Evolutionary conservation across 2,888 invertebrate species (phyloP).

Genomic region (Lepidonotus clava): DNA sequence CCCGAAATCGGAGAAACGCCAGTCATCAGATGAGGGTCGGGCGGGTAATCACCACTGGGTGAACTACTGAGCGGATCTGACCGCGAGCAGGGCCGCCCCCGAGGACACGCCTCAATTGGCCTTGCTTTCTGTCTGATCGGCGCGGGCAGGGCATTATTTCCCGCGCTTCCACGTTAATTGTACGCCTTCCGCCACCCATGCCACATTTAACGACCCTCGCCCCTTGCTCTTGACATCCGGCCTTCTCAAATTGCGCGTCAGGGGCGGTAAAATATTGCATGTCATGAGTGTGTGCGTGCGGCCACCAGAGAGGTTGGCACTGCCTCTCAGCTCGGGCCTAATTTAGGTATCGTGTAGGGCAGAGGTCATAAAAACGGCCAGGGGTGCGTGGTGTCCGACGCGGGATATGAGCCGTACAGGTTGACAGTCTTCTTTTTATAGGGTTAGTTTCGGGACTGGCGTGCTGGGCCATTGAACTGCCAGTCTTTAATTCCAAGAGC

Average conservation of each 20-base stretch:
- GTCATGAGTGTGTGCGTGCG: background rate
- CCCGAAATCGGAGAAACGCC: background rate
- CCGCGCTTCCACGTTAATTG: background rate
- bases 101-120: slow-evolving; percentile 10
- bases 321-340: background rate
- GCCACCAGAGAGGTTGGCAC: background rate
- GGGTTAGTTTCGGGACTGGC: no score
- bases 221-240: background rate
- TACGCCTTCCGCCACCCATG: background rate
- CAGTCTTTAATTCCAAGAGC: no score
- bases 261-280: slow-evolving; percentile 1
- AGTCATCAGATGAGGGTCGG: background rate
- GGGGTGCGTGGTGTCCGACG: background rate
- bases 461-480: no score
- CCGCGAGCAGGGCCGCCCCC: background rate
- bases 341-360: background rate
- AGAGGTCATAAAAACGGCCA: background rate
- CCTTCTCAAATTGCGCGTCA: background rate
- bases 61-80: background rate
- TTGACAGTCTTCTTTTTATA: background rate
- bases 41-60: background rate
- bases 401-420: background rate
- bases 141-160: slow-evolving; percentile 2
- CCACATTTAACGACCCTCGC: background rate
- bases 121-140: background rate